phyloP scores from a whole-genome alignment of 2,888 invertebrate species.

The Octonoba sinensis region DNA sequence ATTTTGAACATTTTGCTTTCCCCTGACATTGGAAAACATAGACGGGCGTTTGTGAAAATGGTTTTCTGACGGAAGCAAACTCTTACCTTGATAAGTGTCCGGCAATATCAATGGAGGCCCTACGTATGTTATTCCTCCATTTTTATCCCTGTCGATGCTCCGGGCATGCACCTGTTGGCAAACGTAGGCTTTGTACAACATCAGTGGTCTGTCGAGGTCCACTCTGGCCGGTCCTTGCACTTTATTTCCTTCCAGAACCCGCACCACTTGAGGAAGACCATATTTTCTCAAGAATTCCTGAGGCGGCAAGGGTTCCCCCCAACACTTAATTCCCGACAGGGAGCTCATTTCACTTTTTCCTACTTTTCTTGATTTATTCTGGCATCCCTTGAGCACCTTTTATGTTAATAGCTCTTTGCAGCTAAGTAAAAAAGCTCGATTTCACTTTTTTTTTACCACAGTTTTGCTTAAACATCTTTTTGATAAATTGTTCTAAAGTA shows the following conservation, averaged over 20 bases:
- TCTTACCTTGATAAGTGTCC: conserved; percentile 78
- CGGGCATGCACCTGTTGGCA: conserved; percentile 78
- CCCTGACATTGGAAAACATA: too few relatives aligned
- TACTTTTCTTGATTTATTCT: background rate
- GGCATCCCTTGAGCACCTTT: background rate
- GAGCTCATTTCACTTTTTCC: conserved; percentile 40
- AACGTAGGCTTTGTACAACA: conserved; percentile 77
- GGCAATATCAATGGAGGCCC: conserved; percentile 78
- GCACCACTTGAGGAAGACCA: conserved; percentile 77
- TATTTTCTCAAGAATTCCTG: conserved; percentile 77
- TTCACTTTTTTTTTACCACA: too few relatives aligned
- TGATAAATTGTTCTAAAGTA: background rate
- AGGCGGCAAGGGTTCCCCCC: conserved; percentile 65
- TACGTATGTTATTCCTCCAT: conserved; percentile 48
- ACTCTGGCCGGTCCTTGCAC: conserved; percentile 70
- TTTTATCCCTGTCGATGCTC: conserved; percentile 70
- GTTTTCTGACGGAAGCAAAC: background rate
- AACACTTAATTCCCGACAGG: conserved; percentile 55
- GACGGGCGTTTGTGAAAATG: too few relatives aligned
- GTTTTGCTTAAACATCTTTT: background rate
- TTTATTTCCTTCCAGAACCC: conserved; percentile 69
- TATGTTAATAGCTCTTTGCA: background rate
- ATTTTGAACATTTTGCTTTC: too few relatives aligned
- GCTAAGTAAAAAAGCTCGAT: background rate
- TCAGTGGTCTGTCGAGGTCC: conserved; percentile 75